A percentile compares a stretch with the other conserved stretches of the same genome.
These are phyloP conservation scores for Neogobius melanostomus DNA, from an alignment of 2,113 vertebrate species.

Conservation along the genomic window DNA sequence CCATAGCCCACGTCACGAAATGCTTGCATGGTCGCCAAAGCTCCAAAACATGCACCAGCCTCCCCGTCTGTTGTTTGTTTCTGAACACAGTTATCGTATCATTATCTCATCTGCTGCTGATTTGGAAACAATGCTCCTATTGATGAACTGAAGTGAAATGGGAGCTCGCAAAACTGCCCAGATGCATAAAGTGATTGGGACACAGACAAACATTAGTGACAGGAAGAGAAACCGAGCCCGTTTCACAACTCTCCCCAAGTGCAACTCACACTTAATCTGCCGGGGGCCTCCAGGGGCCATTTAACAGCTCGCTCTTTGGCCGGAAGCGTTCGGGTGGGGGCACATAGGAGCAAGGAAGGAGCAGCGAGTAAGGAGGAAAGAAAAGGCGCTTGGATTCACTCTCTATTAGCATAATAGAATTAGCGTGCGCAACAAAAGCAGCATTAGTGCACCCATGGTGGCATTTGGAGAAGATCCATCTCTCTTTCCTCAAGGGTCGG, in stretches of 20 bases:
- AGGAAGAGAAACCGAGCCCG: constrained; percentile 7
- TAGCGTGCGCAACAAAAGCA: constrained; percentile 62
- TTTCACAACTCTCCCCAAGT: constrained; percentile 11
- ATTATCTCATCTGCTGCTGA: constrained; percentile 27
- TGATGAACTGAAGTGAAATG: constrained; percentile 5
- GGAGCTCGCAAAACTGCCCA: constrained; percentile 7
- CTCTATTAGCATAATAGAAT: constrained; percentile 70
- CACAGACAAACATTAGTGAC: constrained; percentile 25
- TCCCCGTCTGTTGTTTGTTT: constrained; percentile 17
- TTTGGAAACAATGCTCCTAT: constrained; percentile 22
- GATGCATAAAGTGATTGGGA: constrained; percentile 11
- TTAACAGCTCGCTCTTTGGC: constrained; percentile 44
- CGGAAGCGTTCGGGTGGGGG: constrained; percentile 33
- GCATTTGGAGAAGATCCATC: constrained; percentile 68
- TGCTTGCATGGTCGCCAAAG: constrained; percentile 4
- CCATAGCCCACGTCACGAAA: constrained; percentile 5
- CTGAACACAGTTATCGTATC: constrained; percentile 13
- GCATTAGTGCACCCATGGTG: constrained; percentile 61
- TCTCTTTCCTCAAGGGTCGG: constrained; percentile 47
- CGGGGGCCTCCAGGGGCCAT: constrained; percentile 36
- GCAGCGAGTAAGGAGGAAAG: constrained; percentile 27
- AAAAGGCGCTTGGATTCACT: constrained; percentile 51
- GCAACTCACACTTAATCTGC: constrained; percentile 34
- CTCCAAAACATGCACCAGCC: constrained; percentile 26
- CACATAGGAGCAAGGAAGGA: constrained; percentile 21